A percentile compares a stretch with the other conserved stretches of the same genome.
phyloP scores from a whole-genome alignment of 2,113 vertebrate species.

The Pogona vitticeps region DNA sequence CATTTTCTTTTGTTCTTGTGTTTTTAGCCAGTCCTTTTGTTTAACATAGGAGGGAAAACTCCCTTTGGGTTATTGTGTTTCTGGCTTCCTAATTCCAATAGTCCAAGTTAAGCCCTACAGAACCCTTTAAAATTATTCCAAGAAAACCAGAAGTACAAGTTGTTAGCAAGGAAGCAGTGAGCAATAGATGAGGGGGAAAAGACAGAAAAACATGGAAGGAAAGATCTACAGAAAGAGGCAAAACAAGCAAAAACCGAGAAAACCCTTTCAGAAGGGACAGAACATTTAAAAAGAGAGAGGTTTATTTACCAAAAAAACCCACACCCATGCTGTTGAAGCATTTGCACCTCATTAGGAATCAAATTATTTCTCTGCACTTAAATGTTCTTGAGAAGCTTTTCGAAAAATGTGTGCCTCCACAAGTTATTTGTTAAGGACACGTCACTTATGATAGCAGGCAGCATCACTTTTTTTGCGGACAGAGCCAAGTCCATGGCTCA shows the following conservation, averaged over 20 bases:
- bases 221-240: constrained; percentile 9
- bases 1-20: too few species aligned
- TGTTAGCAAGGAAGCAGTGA: constrained; percentile 27
- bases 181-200: neutral
- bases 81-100: too few species aligned
- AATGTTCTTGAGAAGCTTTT: neutral
- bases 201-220: constrained; percentile 13
- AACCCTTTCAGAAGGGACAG: constrained; percentile 5
- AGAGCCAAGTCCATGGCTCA: neutral
- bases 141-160: constrained; percentile 32
- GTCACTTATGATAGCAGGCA: neutral
- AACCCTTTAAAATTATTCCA: too few species aligned
- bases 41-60: too few species aligned
- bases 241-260: constrained; percentile 11
- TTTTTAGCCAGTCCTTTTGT: too few species aligned
- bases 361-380: neutral
- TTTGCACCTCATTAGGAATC: neutral
- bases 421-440: neutral
- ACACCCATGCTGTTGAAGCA: neutral
- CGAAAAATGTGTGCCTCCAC: neutral
- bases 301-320: neutral
- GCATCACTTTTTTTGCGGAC: neutral
- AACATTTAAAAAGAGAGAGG: neutral
- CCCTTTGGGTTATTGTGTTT: too few species aligned
- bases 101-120: too few species aligned